These are phyloP conservation scores for Sphaerodactylus townsendi DNA, from an alignment of 2,113 vertebrate species.

Conservation along the genomic window DNA sequence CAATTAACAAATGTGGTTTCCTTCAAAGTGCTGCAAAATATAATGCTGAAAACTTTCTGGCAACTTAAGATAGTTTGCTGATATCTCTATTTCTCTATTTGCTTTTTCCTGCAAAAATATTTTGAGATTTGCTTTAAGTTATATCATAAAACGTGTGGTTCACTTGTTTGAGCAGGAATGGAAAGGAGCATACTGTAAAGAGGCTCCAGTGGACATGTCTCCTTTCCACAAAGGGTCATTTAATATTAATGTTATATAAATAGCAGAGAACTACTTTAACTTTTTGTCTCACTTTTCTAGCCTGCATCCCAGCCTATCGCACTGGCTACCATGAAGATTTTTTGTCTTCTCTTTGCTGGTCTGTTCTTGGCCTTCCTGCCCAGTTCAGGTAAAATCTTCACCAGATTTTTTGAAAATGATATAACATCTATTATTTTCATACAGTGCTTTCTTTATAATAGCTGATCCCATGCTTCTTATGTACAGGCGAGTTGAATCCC, in stretches of 20 bases:
- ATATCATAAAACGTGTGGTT: neutral
- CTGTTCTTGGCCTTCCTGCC: neutral
- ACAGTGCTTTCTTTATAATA: too few relatives aligned
- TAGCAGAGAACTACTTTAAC: too few relatives aligned
- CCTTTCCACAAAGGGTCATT: neutral
- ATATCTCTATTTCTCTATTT: neutral
- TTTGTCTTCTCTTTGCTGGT: conserved; percentile 6
- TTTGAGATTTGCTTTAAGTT: neutral
- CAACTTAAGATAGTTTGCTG: neutral
- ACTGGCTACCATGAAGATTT: neutral
- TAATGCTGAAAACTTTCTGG: neutral
- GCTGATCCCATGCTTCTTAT: too few relatives aligned
- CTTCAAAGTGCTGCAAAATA: neutral
- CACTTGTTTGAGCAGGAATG: too few relatives aligned
- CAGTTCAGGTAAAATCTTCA: neutral
- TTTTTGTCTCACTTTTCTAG: neutral
- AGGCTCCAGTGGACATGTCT: neutral
- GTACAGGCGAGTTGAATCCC: too few relatives aligned
- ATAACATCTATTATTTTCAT: too few relatives aligned
- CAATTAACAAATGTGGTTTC: neutral
- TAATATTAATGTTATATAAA: neutral
- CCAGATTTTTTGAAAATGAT: neutral
- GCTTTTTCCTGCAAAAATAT: neutral
- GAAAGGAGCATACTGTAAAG: neutral
- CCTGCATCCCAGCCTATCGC: neutral